Base-by-base conservation (phyloP, 2,888 invertebrate genomes). In the Cataglyphis rosenhaueri region DNA sequence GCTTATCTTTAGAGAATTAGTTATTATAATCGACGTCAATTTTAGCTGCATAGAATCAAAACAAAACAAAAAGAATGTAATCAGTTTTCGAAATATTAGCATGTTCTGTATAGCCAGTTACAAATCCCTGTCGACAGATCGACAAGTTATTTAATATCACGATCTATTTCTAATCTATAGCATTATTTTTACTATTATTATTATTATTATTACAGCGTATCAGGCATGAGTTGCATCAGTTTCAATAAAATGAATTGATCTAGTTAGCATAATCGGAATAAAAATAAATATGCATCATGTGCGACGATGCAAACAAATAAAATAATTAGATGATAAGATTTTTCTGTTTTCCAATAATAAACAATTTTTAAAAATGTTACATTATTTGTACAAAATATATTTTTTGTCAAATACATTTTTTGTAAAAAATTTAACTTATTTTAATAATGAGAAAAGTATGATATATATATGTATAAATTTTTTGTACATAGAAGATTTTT, bases 241-340 rank as follows among this genome's bases (percentile, higher is more conserved):
- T 73, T 12, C 18, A 25, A 66, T 66, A 44, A 68, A 57, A 15
- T n/a, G 41, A n/a, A 41, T 73, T n/a, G 29, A 5, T 74, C 18
- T 44, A 41, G 1, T 32, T 74, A 41, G n/a, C 21, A 41, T n/a
- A 73, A 61, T 1, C 8, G 29, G 15, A 41, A 61, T 55, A n/a
- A n/a, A 64, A 48, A 12, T 55, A 3, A 76, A 76, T 52, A n/a
- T 38, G n/a, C 12, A 38, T 12, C 2, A 5, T n/a, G 8, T 41
- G 1, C 62, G 32, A 62, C 18, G 21, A 3, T 35, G 15, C 32
- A 35, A 12, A 8, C 35, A 61, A 32, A 74, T 25, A 66, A 52
- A 25, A 55, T 35, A 21, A 25, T 21, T 32, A 5, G 4, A 38
- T 38, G 38, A 75, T 12, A 48, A 52, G 12, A 70, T 55, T 70